Evolutionary conservation across 2,888 invertebrate species (phyloP).

Genomic region (Epiblema foenella): DNA sequence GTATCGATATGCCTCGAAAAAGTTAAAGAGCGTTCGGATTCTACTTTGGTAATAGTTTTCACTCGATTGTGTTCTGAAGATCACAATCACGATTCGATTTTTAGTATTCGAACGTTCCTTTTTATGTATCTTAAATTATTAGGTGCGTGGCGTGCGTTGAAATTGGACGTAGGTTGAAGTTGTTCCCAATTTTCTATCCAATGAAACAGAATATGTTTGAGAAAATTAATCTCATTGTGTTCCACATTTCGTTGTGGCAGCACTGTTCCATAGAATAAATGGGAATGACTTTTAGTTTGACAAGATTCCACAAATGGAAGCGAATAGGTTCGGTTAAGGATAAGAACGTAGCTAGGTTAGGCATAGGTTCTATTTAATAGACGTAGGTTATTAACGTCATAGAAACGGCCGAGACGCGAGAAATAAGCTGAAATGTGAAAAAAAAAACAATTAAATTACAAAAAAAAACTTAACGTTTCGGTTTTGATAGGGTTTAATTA

Average conservation of each 20-base stretch:
- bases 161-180: background rate
- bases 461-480: constrained; percentile 57
- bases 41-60: no score
- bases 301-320: constrained; percentile 21
- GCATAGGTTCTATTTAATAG: constrained; percentile 40
- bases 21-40: no score
- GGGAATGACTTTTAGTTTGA: constrained; percentile 8
- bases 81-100: no score
- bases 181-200: constrained; percentile 11
- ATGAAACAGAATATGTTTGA: background rate
- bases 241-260: background rate
- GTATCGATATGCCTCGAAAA: no score
- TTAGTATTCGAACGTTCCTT: background rate
- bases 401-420: constrained; percentile 67
- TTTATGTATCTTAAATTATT: background rate
- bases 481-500: constrained; percentile 66
- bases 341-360: constrained; percentile 36
- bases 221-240: background rate
- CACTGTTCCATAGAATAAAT: background rate
- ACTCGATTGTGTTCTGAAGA: no score
- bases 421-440: constrained; percentile 45
- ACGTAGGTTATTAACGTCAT: constrained; percentile 77
- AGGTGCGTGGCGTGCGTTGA: background rate
- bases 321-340: constrained; percentile 21
- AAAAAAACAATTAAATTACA: constrained; percentile 50